phyloP scores from a whole-genome alignment of 2,113 vertebrate species.

The Serinus canaria region DNA sequence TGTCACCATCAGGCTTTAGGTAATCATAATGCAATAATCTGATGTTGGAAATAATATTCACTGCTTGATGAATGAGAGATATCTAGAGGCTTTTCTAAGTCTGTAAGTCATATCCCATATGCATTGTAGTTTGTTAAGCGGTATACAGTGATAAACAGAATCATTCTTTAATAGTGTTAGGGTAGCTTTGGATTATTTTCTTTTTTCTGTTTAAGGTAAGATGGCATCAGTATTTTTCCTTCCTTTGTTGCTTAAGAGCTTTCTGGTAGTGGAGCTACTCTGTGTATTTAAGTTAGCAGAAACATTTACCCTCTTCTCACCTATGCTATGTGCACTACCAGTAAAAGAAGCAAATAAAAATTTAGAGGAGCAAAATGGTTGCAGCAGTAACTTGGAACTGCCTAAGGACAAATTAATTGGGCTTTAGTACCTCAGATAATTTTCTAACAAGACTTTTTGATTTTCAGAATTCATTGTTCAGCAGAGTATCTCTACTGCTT shows the following conservation, averaged over 20 bases:
- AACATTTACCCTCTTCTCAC: background rate
- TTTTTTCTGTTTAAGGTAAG: background rate
- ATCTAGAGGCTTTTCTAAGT: background rate
- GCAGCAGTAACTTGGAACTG: background rate
- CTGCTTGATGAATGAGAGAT: background rate
- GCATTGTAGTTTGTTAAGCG: background rate
- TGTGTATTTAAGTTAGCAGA: background rate
- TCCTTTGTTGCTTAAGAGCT: background rate
- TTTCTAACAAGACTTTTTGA: background rate
- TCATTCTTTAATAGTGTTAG: background rate
- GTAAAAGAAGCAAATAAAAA: background rate
- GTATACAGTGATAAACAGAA: background rate
- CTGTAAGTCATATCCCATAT: background rate
- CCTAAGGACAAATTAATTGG: background rate
- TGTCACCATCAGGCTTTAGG: conserved; percentile 42
- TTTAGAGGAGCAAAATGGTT: background rate
- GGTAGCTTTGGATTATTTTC: background rate
- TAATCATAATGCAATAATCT: background rate
- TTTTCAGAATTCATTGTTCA: background rate
- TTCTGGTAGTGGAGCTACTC: background rate
- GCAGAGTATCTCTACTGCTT: background rate
- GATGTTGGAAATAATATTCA: background rate
- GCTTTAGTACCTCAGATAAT: background rate
- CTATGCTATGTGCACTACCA: background rate
- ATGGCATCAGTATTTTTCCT: background rate